These are phyloP conservation scores for Takifugu ocellatus DNA, from an alignment of 2,797 vertebrate genomes.

Conservation along the genomic window DNA sequence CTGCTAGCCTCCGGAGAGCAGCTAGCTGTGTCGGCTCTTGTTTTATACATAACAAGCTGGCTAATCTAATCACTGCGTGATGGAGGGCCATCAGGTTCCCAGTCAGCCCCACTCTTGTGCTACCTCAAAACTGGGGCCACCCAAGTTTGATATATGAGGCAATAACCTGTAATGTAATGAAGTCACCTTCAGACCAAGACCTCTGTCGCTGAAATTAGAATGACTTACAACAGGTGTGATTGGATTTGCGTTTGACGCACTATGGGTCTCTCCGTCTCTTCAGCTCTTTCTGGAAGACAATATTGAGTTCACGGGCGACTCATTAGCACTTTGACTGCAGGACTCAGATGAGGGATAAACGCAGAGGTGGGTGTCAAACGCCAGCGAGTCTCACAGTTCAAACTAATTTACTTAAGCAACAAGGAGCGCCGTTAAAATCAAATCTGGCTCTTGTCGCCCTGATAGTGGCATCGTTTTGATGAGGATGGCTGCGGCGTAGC, in stretches of 20 bases:
- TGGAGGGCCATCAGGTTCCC: conserved; percentile 79
- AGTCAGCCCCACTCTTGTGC: conserved; percentile 66
- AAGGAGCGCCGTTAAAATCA: conserved; percentile 34
- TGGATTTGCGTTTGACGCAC: conserved; percentile 71
- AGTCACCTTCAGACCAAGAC: conserved; percentile 85
- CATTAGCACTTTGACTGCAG: conserved; percentile 50
- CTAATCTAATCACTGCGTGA: conserved; percentile 86
- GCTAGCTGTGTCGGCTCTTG: conserved; percentile 44
- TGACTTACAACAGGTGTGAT: conserved; percentile 78
- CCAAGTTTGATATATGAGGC: conserved; percentile 81
- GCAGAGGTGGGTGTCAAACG: conserved; percentile 44
- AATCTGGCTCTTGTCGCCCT: conserved; percentile 30
- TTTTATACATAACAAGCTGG: conserved; percentile 72
- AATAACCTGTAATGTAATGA: conserved; percentile 83
- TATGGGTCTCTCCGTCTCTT: conserved; percentile 25
- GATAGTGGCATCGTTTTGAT: conserved; percentile 26
- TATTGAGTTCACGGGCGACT: conserved; percentile 43
- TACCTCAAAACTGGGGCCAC: conserved; percentile 60
- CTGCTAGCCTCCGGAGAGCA: conserved; percentile 29
- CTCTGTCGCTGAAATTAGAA: conserved; percentile 78
- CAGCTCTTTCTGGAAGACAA: conserved; percentile 22
- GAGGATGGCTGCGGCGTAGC: conserved; percentile 23
- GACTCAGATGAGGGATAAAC: conserved; percentile 46
- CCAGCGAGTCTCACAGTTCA: conserved; percentile 25
- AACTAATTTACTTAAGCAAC: conserved; percentile 42